These are phyloP conservation scores for Hylaea fasciaria DNA, from an alignment of 2,888 invertebrate species.

Conservation along the genomic window DNA sequence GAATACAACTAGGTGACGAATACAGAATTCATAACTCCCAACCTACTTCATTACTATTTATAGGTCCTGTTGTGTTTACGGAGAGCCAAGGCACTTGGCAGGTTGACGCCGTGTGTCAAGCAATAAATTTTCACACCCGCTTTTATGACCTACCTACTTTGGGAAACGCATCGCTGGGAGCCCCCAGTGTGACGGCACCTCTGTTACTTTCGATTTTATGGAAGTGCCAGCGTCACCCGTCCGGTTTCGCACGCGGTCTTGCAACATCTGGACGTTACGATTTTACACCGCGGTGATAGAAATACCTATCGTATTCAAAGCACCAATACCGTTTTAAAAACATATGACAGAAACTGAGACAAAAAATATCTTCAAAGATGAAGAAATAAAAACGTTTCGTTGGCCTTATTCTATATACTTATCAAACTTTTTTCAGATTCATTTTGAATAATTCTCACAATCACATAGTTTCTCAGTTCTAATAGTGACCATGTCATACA, in stretches of 20 bases:
- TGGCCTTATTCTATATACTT: no score
- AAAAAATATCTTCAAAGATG: no score
- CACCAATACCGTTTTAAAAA: no score
- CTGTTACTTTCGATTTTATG: constrained; percentile 14
- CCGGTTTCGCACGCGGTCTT: no score
- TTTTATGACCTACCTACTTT: constrained; percentile 31
- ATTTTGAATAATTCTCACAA: no score
- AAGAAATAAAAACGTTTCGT: no score
- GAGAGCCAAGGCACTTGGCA: constrained; percentile 20
- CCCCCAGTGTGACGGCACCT: constrained; percentile 13
- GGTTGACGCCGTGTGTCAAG: constrained; percentile 23
- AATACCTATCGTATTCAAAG: no score
- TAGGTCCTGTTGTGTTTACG: constrained; percentile 18
- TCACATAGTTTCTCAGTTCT: no score
- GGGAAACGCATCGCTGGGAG: constrained; percentile 21
- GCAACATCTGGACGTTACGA: neutral
- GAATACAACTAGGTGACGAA: constrained; percentile 17
- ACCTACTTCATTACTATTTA: constrained; percentile 31
- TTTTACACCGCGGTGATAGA: neutral
- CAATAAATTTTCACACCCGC: constrained; percentile 30
- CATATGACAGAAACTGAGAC: no score
- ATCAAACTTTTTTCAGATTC: no score
- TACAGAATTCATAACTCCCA: constrained; percentile 28
- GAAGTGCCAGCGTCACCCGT: neutral
- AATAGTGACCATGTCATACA: no score